phyloP scores from a whole-genome alignment of 1,140 invertebrate genomes.

The Drosophila ercepeae region DNA sequence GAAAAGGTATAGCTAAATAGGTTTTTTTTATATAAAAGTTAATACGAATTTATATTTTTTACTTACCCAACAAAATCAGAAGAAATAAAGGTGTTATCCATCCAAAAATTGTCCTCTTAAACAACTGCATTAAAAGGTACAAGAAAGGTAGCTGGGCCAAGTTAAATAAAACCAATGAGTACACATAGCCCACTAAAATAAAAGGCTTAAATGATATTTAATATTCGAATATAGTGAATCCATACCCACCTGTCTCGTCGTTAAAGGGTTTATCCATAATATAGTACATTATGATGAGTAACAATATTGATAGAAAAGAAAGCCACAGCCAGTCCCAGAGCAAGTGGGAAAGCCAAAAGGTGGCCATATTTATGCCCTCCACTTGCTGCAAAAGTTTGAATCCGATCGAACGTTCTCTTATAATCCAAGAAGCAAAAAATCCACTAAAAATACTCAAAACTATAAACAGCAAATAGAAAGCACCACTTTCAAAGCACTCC shows the following conservation, averaged over 20 bases:
- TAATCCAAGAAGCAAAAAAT: slow-evolving; percentile 14
- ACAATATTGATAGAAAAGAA: background rate
- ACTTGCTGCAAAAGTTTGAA: slow-evolving; percentile 36
- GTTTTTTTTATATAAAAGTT: background rate
- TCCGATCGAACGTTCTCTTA: slow-evolving; percentile 11
- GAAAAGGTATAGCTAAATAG: slow-evolving; percentile 13
- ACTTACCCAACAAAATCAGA: slow-evolving; percentile 12
- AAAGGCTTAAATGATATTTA: too few relatives aligned
- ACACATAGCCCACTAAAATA: slow-evolving; percentile 12
- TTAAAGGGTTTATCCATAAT: background rate
- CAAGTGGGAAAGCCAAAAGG: slow-evolving; percentile 23
- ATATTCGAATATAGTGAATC: too few relatives aligned
- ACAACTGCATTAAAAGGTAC: slow-evolving; percentile 23
- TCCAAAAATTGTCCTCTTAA: slow-evolving; percentile 4
- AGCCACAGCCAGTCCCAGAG: slow-evolving; percentile 21
- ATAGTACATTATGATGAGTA: background rate
- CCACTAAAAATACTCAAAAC: slow-evolving; percentile 18
- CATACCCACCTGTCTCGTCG: background rate
- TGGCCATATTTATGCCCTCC: slow-evolving; percentile 36
- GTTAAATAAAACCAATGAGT: slow-evolving; percentile 8
- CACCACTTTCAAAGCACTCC: slow-evolving; percentile 2
- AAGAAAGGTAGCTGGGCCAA: slow-evolving; percentile 18
- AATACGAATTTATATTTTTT: too few relatives aligned
- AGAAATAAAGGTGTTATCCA: slow-evolving; percentile 19
- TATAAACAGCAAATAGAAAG: background rate